Conservation (phyloP, 2,888 invertebrate genomes). For the Pogonocherus hispidulus region DNA sequence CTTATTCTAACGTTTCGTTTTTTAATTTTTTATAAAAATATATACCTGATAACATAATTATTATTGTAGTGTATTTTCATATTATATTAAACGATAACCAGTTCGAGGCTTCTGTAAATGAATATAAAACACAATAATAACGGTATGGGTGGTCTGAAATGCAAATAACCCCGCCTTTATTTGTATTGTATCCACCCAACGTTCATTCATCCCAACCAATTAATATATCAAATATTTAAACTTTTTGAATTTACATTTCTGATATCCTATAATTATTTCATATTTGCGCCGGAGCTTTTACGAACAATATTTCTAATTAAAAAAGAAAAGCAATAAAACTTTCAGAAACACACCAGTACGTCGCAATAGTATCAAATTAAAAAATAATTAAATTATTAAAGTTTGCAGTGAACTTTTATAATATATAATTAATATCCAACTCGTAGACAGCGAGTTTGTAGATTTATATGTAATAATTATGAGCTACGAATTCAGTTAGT, state of each 20-base stretch:
- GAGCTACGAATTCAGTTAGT: conserved; percentile 60
- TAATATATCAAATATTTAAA: conserved; percentile 62
- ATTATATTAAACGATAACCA: conserved; percentile 12
- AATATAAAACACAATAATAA: conserved; percentile 55
- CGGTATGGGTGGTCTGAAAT: conserved; percentile 61
- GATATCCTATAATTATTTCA: conserved; percentile 36
- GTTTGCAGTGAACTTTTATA: conserved; percentile 61
- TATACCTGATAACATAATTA: too few relatives aligned
- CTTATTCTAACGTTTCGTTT: too few relatives aligned
- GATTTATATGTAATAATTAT: conserved; percentile 64
- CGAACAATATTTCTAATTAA: conserved; percentile 57
- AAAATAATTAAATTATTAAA: conserved; percentile 63
- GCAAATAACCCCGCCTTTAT: conserved; percentile 63
- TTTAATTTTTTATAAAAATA: too few relatives aligned
- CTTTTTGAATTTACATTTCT: conserved; percentile 52
- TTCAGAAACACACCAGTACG: conserved; percentile 52
- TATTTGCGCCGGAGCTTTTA: conserved; percentile 34
- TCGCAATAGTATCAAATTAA: conserved; percentile 62
- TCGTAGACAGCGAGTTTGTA: conserved; percentile 55
- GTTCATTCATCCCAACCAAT: conserved; percentile 59
- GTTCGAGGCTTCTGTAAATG: conserved; percentile 38
- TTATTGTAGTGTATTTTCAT: background rate
- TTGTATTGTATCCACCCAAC: conserved; percentile 62
- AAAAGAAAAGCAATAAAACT: conserved; percentile 57
- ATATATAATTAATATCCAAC: conserved; percentile 64